Percentiles rank a stretch among this genome's conserved stretches.
These are phyloP conservation scores for Accipiter cooperii DNA, from an alignment of 2,113 vertebrate species.

Conservation along the genomic window DNA sequence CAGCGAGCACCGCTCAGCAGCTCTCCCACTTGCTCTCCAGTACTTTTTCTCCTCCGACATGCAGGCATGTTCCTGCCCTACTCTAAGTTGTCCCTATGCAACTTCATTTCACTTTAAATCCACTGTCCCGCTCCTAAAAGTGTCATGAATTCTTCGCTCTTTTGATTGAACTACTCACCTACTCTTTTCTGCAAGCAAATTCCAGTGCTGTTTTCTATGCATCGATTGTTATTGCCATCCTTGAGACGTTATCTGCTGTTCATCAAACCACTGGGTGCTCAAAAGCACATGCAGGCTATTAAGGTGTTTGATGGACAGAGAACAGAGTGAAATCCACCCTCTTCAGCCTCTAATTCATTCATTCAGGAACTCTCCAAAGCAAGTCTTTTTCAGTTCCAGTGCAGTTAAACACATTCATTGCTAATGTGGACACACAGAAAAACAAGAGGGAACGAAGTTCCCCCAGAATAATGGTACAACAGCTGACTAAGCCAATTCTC, in stretches of 20 bases:
- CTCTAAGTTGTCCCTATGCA: neutral
- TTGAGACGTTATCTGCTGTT: neutral
- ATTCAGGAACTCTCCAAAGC: neutral
- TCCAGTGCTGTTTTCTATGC: neutral
- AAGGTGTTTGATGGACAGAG: neutral
- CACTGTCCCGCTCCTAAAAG: neutral
- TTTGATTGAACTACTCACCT: neutral
- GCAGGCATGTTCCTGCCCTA: neutral
- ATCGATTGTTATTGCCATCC: neutral
- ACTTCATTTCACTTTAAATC: neutral
- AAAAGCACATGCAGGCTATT: neutral
- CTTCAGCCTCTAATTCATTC: neutral
- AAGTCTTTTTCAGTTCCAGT: neutral
- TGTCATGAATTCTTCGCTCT: neutral
- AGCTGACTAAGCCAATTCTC: neutral
- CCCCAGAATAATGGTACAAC: neutral
- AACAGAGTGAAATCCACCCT: neutral
- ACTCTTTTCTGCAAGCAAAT: neutral
- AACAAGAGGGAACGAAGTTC: neutral
- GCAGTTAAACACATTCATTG: neutral
- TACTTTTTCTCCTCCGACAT: neutral
- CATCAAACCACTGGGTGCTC: neutral
- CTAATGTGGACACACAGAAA: neutral
- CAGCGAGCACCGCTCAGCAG: accelerated
- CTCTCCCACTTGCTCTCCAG: neutral